These are phyloP conservation scores for Reticulitermes speratus DNA, from an alignment of 1,140 invertebrate genomes.

Conservation along the genomic window DNA sequence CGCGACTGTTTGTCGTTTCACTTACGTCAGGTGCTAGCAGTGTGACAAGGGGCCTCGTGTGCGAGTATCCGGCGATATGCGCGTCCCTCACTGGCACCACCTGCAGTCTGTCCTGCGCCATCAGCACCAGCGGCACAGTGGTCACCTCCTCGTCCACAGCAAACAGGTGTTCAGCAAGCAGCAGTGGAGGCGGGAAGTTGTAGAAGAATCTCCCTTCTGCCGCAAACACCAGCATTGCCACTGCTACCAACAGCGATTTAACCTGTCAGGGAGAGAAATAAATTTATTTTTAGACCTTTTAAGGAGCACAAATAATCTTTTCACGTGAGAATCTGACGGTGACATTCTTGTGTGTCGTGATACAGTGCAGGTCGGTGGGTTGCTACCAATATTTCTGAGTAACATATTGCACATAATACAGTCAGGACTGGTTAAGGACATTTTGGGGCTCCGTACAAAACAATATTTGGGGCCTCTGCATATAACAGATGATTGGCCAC, in stretches of 20 bases:
- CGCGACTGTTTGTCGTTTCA: not conserved
- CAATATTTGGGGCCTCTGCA: too few species aligned
- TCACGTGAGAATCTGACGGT: too few species aligned
- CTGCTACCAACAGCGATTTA: not conserved
- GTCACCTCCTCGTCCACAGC: slow-evolving; percentile 33
- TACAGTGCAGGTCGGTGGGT: too few species aligned
- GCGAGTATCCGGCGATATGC: slow-evolving; percentile 37
- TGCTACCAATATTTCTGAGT: too few species aligned
- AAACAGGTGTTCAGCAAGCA: slow-evolving; percentile 37
- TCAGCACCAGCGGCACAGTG: slow-evolving; percentile 36
- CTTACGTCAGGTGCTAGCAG: slow-evolving; percentile 33
- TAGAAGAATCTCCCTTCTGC: not conserved
- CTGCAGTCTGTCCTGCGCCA: slow-evolving; percentile 33
- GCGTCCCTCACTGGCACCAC: slow-evolving; percentile 32
- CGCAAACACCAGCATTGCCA: not conserved
- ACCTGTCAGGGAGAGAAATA: not conserved
- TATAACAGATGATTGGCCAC: too few species aligned
- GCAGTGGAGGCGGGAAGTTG: slow-evolving; percentile 31
- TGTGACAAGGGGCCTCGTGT: slow-evolving; percentile 37
- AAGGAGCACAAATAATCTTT: too few species aligned
- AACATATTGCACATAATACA: too few species aligned
- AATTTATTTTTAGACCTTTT: too few species aligned
- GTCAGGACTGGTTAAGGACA: too few species aligned
- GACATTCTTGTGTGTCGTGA: too few species aligned
- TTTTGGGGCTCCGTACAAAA: too few species aligned